Evolutionary conservation across 1,140 invertebrate species (phyloP).

Genomic region (Aphelinus atriplicis): DNA sequence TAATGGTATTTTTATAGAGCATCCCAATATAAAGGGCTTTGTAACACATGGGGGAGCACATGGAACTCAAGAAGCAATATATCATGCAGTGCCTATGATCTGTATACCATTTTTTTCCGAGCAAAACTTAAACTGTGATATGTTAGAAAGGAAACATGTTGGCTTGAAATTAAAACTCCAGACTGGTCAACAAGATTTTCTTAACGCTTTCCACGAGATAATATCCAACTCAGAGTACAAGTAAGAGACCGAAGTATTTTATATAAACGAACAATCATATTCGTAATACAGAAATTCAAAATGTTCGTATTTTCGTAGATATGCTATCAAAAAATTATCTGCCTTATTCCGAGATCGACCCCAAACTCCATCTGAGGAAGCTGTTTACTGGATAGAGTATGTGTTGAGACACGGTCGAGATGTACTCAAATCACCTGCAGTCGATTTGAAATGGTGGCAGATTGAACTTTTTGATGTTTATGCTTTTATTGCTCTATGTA

Average conservation of each 20-base stretch:
- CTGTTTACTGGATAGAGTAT: constrained; percentile 71
- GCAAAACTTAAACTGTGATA: constrained; percentile 54
- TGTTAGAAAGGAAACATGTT: constrained; percentile 15
- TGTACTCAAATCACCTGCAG: constrained; percentile 57
- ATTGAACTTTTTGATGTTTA: constrained; percentile 60
- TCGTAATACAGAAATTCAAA: no score
- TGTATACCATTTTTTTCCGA: constrained; percentile 78
- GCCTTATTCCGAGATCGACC: constrained; percentile 57
- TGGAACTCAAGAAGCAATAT: constrained; percentile 78
- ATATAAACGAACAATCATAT: no score
- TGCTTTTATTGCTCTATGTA: not conserved
- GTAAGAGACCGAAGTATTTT: constrained; percentile 36
- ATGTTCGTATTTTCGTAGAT: constrained; percentile 38
- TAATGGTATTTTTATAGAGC: constrained; percentile 45
- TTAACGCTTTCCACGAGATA: constrained; percentile 49
- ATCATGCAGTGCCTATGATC: constrained; percentile 78
- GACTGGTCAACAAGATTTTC: constrained; percentile 31
- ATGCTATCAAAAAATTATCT: constrained; percentile 44
- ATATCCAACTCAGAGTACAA: constrained; percentile 52
- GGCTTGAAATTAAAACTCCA: no score
- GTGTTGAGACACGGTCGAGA: constrained; percentile 66
- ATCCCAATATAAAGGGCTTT: constrained; percentile 68
- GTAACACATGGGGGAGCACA: constrained; percentile 80
- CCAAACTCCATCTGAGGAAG: constrained; percentile 65
- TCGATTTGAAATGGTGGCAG: constrained; percentile 64